Evolutionary conservation across 1,140 invertebrate species (phyloP).

Genomic region (Pseudachorutes palmiensis): DNA sequence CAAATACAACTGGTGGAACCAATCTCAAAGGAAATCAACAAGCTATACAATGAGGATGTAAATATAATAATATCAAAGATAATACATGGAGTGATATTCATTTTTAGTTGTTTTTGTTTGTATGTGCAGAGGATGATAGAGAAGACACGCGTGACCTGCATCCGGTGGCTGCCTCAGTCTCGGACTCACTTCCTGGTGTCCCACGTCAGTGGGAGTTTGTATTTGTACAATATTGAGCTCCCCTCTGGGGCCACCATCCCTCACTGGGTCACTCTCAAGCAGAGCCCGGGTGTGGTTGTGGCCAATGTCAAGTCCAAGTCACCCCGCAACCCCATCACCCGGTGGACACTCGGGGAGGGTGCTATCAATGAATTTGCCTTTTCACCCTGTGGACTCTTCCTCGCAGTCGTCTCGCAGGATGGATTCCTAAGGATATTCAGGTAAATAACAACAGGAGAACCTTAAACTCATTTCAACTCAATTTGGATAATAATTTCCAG

Average conservation of each 20-base stretch:
- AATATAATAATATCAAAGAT: too few relatives aligned
- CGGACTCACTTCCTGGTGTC: conserved; percentile 87
- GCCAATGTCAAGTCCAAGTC: conserved; percentile 94
- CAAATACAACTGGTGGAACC: conserved; percentile 81
- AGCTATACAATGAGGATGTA: conserved; percentile 98
- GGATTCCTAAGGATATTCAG: conserved; percentile 94
- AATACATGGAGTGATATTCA: too few relatives aligned
- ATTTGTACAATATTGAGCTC: conserved; percentile 94
- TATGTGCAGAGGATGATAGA: conserved; percentile 80
- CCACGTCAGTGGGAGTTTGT: conserved; percentile 87
- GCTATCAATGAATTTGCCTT: conserved; percentile 96
- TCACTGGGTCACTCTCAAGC: conserved; percentile 90
- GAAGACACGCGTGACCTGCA: conserved; percentile 96
- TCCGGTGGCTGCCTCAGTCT: conserved; percentile 92
- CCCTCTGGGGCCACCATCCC: conserved; percentile 71
- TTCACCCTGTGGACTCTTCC: conserved; percentile 82
- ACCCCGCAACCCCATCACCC: conserved; percentile 87
- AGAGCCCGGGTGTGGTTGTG: conserved; percentile 86
- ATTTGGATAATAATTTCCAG: conserved; percentile 15
- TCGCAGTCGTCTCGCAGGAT: conserved; percentile 91
- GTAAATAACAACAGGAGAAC: conserved; percentile 19
- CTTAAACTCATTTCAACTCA: not conserved
- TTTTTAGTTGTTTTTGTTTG: conserved; percentile 10
- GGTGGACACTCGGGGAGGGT: conserved; percentile 71
- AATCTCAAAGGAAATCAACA: conserved; percentile 87